A percentile compares a stretch with the other conserved stretches of the same genome.
phyloP scores from a whole-genome alignment of 35 echinoderm and acorn worm species.

The Chiridota heheva region DNA sequence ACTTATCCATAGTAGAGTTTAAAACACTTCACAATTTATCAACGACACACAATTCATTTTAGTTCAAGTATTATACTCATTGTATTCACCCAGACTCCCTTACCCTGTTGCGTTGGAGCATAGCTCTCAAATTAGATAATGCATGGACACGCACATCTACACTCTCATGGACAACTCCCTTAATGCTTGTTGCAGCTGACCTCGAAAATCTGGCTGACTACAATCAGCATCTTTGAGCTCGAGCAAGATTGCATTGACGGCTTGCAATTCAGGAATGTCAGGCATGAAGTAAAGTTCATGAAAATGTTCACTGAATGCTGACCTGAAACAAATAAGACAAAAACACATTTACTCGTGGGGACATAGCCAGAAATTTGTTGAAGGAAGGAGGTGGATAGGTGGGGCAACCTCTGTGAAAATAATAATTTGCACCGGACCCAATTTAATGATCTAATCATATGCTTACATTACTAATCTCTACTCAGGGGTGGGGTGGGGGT shows the following conservation, averaged over 20 bases:
- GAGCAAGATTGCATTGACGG: constrained; percentile 74
- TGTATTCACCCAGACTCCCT: too few relatives aligned
- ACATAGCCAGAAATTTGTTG: too few relatives aligned
- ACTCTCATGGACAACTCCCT: constrained; percentile 90
- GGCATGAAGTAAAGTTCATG: constrained; percentile 97
- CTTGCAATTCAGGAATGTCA: constrained; percentile 65
- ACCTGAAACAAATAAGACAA: constrained; percentile 40
- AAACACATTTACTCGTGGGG: not conserved
- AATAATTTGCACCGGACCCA: too few relatives aligned
- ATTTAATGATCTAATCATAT: too few relatives aligned
- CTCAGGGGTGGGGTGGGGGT: too few relatives aligned
- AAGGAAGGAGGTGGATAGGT: too few relatives aligned
- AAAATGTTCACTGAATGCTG: constrained; percentile 69
- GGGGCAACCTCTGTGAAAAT: too few relatives aligned
- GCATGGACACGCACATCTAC: constrained; percentile 93
- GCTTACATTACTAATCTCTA: too few relatives aligned
- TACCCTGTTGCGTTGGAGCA: constrained; percentile 85
- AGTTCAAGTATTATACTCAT: too few relatives aligned
- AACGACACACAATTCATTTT: too few relatives aligned
- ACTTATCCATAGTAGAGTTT: too few relatives aligned
- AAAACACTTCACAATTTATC: too few relatives aligned
- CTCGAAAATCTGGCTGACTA: constrained; percentile 75
- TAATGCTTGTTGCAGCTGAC: constrained; percentile 79
- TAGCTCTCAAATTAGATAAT: constrained; percentile 79
- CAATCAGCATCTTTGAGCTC: constrained; percentile 74